These are phyloP conservation scores for Drosophila varians DNA, from an alignment of 1,140 invertebrate genomes.

Conservation along the genomic window DNA sequence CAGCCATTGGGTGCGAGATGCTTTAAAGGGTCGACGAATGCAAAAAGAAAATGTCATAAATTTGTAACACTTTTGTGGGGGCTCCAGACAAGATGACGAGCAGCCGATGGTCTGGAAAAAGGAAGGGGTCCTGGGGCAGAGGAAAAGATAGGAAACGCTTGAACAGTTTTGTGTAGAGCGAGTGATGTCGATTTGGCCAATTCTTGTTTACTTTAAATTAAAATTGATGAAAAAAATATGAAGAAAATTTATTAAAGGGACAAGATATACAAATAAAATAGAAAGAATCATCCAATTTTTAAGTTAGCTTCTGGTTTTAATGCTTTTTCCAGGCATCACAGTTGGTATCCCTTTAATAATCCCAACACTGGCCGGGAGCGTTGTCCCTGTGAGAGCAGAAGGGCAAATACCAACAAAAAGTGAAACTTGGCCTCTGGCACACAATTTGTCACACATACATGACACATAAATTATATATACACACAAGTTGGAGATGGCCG, in stretches of 20 bases:
- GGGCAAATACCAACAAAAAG: constrained; percentile 51
- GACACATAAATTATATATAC: constrained; percentile 72
- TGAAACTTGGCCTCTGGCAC: constrained; percentile 68
- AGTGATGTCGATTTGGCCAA: neutral
- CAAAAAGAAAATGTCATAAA: constrained; percentile 73
- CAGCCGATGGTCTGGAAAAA: neutral
- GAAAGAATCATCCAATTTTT: neutral
- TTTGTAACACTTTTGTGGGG: constrained; percentile 72
- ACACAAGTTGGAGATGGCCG: constrained; percentile 25
- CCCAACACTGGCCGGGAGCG: constrained; percentile 9
- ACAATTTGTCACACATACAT: constrained; percentile 79
- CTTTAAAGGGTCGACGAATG: constrained; percentile 68
- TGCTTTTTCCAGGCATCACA: neutral
- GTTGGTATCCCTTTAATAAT: neutral
- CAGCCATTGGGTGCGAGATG: constrained; percentile 42
- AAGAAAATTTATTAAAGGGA: neutral
- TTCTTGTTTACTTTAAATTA: neutral
- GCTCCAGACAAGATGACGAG: constrained; percentile 26
- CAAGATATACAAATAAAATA: neutral
- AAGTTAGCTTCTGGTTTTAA: no score
- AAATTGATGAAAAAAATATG: neutral
- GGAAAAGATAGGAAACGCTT: constrained; percentile 18
- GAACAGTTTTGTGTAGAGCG: constrained; percentile 8
- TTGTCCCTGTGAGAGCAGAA: constrained; percentile 24
- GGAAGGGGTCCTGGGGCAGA: neutral